These are phyloP conservation scores for Cheilosia vernalis DNA, from an alignment of 2,888 invertebrate genomes.

Conservation along the genomic window DNA sequence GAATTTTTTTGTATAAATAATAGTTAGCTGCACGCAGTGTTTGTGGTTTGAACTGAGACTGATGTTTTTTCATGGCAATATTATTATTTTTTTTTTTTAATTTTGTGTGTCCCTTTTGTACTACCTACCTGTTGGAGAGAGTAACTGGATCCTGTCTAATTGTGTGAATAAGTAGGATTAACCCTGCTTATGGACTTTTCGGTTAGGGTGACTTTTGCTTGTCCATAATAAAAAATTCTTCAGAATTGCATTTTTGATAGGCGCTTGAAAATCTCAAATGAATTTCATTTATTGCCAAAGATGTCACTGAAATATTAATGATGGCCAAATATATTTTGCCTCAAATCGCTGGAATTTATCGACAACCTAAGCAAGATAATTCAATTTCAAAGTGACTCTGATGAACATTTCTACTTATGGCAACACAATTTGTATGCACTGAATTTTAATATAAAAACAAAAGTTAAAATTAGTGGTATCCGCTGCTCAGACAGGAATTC, in stretches of 20 bases:
- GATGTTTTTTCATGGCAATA: constrained; percentile 57
- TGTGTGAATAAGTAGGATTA: constrained; percentile 40
- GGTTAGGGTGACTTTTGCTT: background rate
- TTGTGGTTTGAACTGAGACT: constrained; percentile 31
- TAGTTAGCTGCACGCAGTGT: constrained; percentile 47
- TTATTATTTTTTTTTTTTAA: background rate
- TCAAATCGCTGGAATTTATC: background rate
- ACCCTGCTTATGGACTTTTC: too few relatives aligned
- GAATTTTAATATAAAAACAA: constrained; percentile 20
- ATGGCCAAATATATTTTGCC: too few relatives aligned
- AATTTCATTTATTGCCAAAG: background rate
- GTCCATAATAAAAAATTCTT: background rate
- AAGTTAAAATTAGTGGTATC: constrained; percentile 1
- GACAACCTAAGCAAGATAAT: background rate
- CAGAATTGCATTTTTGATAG: background rate
- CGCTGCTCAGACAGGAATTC: constrained; percentile 36
- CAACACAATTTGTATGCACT: constrained; percentile 35
- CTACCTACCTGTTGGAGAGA: constrained; percentile 17
- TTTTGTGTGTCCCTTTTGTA: background rate
- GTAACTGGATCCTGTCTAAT: constrained; percentile 64
- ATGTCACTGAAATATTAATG: background rate
- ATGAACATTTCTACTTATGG: constrained; percentile 24
- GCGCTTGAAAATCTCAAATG: background rate
- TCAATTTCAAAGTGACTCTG: constrained; percentile 8
- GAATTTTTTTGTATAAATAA: constrained; percentile 24